Evolutionary conservation across 2,888 invertebrate genomes (phyloP).

Genomic region (Augochlorella aurata): DNA sequence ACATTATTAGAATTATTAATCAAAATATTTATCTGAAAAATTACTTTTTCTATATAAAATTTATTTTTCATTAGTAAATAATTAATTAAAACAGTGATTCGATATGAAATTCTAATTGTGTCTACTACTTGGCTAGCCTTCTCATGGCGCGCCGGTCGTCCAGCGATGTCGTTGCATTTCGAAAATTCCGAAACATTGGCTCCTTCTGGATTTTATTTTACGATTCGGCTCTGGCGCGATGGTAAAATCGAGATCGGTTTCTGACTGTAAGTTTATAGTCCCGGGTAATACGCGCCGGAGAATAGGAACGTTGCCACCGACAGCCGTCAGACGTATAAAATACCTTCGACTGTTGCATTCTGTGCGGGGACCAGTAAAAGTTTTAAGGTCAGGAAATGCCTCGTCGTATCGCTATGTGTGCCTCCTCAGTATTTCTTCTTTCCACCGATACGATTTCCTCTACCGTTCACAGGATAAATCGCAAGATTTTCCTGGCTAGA

Average conservation of each 20-base stretch:
- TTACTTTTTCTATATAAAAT: no score
- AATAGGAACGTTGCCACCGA: conserved; percentile 41
- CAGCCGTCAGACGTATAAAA: conserved; percentile 51
- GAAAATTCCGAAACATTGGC: conserved; percentile 38
- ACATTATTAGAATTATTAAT: no score
- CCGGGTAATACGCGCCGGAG: conserved; percentile 35
- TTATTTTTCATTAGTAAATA: no score
- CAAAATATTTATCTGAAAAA: no score
- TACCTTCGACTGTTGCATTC: conserved; percentile 30
- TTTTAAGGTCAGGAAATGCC: conserved; percentile 24
- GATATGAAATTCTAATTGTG: no score
- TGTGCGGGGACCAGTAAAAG: conserved; percentile 17
- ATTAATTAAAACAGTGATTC: no score
- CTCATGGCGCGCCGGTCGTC: not conserved
- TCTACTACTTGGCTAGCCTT: no score
- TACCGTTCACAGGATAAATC: not conserved
- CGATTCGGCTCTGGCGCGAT: conserved; percentile 31
- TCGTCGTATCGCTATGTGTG: not conserved
- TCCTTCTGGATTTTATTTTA: conserved; percentile 41
- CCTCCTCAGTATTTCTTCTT: not conserved
- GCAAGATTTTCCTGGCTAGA: not conserved
- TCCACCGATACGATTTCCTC: not conserved
- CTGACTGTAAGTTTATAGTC: conserved; percentile 36
- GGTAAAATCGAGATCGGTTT: conserved; percentile 44
- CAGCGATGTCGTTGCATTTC: not conserved